Percentiles rank a stretch among this genome's conserved stretches.
Evolutionary conservation across 1,140 invertebrate genomes (phyloP).

Genomic region (Bombus pyrosoma): DNA sequence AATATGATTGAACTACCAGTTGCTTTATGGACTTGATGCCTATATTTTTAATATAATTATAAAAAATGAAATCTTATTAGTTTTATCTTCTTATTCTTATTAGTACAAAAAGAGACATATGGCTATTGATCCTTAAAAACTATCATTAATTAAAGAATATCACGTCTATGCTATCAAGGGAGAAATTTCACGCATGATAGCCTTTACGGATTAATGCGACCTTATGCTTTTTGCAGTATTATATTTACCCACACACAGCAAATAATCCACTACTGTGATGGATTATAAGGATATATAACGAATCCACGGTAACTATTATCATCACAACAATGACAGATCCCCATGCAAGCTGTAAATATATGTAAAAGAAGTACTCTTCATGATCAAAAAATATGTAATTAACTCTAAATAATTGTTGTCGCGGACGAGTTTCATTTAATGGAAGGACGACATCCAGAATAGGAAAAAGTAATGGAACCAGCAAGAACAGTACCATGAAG

Average conservation of each 20-base stretch:
- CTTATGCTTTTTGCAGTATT: neutral
- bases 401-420: neutral
- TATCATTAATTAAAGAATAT: neutral
- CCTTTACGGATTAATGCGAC: too few species aligned
- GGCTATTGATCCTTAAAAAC: neutral
- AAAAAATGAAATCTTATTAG: neutral
- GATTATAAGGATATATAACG: constrained; percentile 3
- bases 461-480: neutral
- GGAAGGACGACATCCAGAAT: neutral
- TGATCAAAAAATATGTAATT: neutral
- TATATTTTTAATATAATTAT: neutral
- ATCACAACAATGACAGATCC: neutral
- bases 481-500: neutral
- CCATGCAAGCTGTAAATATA: constrained; percentile 20
- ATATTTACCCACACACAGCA: constrained; percentile 1
- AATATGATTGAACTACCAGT: too few species aligned
- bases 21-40: neutral
- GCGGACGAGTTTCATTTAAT: constrained; percentile 10
- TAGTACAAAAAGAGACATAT: neutral
- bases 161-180: neutral
- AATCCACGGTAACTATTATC: constrained; percentile 2
- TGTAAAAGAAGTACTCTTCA: neutral
- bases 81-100: neutral
- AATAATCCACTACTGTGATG: neutral
- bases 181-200: neutral